Conservation (phyloP, 1,140 invertebrate genomes). For the Bombus cullumanus region DNA sequence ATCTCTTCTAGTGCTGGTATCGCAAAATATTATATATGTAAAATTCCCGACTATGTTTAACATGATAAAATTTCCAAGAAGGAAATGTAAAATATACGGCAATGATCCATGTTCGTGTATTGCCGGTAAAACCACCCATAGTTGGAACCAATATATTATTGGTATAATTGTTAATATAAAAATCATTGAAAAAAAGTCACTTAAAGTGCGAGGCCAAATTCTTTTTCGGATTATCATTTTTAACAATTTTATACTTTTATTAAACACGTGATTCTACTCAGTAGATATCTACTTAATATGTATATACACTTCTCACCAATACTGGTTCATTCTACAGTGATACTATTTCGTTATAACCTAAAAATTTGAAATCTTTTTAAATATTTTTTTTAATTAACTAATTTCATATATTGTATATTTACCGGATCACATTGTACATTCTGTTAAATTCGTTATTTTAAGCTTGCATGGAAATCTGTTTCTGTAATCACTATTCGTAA, state of each 20-base stretch:
- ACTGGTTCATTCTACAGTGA: not conserved
- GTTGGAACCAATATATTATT: slow-evolving; percentile 86
- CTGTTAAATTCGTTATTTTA: not conserved
- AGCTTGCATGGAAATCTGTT: not conserved
- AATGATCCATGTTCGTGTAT: slow-evolving; percentile 80
- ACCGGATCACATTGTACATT: not conserved
- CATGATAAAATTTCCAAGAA: slow-evolving; percentile 87
- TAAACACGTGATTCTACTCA: slow-evolving; percentile 24
- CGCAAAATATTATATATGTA: slow-evolving; percentile 87
- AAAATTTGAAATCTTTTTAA: slow-evolving; percentile 3
- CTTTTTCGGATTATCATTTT: slow-evolving; percentile 80
- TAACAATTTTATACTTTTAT: not conserved
- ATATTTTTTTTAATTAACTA: not conserved
- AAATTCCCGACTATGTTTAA: slow-evolving; percentile 90
- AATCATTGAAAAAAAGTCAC: slow-evolving; percentile 82
- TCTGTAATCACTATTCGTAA: not conserved
- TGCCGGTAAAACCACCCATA: slow-evolving; percentile 86
- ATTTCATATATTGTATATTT: not conserved
- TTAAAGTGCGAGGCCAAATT: slow-evolving; percentile 81
- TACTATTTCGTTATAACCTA: slow-evolving; percentile 15
- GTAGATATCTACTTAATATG: not conserved
- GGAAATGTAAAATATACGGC: slow-evolving; percentile 85
- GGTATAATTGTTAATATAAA: slow-evolving; percentile 85
- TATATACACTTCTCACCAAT: not conserved
- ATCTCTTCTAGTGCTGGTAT: slow-evolving; percentile 87